Conservation (phyloP, 2,888 invertebrate species). For the Cryptus viduatorius region DNA sequence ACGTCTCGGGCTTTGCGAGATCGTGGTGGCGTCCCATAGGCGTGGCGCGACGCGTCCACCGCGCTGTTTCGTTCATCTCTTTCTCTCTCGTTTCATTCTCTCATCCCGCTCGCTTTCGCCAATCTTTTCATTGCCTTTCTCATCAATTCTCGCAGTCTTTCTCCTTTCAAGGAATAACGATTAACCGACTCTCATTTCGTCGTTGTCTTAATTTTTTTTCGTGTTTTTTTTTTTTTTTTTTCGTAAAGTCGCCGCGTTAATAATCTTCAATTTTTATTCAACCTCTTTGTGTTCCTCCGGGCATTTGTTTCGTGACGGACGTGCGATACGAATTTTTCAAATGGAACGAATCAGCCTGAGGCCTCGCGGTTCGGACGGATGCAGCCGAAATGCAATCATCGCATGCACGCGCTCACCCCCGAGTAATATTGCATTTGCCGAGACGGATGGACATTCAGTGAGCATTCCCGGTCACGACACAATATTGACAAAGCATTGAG, state of each 20-base stretch:
- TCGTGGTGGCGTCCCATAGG: constrained; percentile 69
- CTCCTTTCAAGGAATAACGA: constrained; percentile 49
- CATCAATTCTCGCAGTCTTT: constrained; percentile 38
- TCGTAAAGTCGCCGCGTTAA: constrained; percentile 9
- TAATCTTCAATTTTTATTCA: constrained; percentile 45
- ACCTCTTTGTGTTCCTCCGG: constrained; percentile 28
- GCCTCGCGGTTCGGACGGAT: constrained; percentile 31
- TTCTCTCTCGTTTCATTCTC: background rate
- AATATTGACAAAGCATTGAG: background rate
- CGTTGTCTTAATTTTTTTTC: constrained; percentile 3
- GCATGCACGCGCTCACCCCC: constrained; percentile 10
- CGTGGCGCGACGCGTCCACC: constrained; percentile 68
- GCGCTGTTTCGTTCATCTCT: constrained; percentile 6
- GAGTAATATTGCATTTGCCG: constrained; percentile 9
- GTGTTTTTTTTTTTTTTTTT: background rate
- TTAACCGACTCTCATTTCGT: constrained; percentile 36
- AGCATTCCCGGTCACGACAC: background rate
- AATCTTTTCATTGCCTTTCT: constrained; percentile 43
- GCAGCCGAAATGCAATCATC: constrained; percentile 42
- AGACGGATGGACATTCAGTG: constrained; percentile 10
- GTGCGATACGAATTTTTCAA: constrained; percentile 53
- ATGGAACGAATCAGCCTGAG: constrained; percentile 45
- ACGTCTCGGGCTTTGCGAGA: constrained; percentile 63
- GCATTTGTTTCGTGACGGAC: constrained; percentile 46
- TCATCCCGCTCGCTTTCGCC: background rate